These are phyloP conservation scores for Enteromius thamalakanensis DNA, from an alignment of 2,797 vertebrate species.

Conservation along the genomic window DNA sequence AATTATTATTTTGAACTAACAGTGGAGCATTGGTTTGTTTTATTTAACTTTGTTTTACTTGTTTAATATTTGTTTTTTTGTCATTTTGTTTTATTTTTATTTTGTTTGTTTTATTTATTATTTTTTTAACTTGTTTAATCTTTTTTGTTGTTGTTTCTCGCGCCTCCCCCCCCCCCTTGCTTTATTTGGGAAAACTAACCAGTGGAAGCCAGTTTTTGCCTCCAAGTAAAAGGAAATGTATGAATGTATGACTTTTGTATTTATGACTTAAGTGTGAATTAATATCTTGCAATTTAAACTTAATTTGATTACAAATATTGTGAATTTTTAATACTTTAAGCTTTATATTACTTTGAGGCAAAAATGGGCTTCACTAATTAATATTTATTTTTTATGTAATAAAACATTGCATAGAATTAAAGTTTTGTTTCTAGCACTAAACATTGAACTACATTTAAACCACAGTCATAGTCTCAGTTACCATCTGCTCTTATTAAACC, in stretches of 20 bases:
- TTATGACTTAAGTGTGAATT: background rate
- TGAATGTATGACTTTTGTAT: too few species aligned
- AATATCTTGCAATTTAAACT: background rate
- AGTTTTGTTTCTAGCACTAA: background rate
- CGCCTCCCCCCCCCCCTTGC: background rate
- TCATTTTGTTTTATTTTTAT: background rate
- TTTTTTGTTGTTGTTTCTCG: background rate
- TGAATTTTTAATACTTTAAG: background rate
- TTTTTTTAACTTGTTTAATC: background rate
- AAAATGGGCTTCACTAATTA: constrained; percentile 7
- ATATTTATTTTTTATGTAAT: background rate
- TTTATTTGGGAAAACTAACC: constrained; percentile 7
- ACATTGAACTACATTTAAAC: background rate
- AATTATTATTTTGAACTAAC: background rate
- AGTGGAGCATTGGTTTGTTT: background rate
- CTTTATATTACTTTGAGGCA: background rate
- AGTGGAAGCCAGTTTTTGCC: constrained; percentile 3
- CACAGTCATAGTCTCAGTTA: background rate
- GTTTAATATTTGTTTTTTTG: background rate
- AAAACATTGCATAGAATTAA: background rate
- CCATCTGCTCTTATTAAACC: constrained; percentile 16
- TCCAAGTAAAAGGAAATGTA: constrained; percentile 1
- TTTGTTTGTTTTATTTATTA: background rate
- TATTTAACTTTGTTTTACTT: background rate
- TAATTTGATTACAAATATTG: background rate